A percentile compares a stretch with the other conserved stretches of the same genome.
Evolutionary conservation across 2,888 invertebrate species (phyloP).

Genomic region (Xestia sexstrigata): DNA sequence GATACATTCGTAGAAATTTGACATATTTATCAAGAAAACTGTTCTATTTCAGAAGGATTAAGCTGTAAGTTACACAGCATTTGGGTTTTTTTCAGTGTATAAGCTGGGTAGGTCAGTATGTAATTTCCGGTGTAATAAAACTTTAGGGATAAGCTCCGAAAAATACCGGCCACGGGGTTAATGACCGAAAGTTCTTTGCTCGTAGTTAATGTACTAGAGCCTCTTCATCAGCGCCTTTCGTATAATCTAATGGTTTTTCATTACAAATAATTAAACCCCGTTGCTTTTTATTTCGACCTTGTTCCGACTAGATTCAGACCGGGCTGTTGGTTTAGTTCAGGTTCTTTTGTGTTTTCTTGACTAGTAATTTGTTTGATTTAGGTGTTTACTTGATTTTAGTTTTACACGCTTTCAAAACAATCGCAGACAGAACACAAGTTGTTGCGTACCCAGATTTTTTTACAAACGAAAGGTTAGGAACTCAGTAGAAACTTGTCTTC

Average conservation of each 20-base stretch:
- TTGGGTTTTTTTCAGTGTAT: constrained; percentile 5
- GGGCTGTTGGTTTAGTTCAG: neutral
- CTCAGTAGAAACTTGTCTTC: neutral
- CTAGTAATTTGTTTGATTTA: neutral
- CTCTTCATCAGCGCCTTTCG: neutral
- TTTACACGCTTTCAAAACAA: neutral
- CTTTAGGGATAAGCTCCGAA: constrained; percentile 4
- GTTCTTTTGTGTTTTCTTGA: neutral
- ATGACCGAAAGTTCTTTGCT: neutral
- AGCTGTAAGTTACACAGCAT: neutral
- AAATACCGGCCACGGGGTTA: neutral
- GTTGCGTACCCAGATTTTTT: neutral
- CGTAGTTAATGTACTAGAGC: constrained; percentile 6
- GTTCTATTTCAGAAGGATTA: neutral
- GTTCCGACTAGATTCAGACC: neutral
- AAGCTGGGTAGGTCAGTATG: neutral
- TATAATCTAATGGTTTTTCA: constrained; percentile 21
- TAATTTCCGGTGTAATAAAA: constrained; percentile 19
- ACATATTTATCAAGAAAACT: neutral
- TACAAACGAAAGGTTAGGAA: constrained; percentile 2
- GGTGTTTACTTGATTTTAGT: neutral
- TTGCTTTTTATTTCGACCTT: constrained; percentile 7
- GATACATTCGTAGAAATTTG: neutral
- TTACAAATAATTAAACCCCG: constrained; percentile 13
- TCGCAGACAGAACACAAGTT: neutral